These are phyloP conservation scores for Clarias gariepinus DNA, from an alignment of 2,113 vertebrate species.

Conservation along the genomic window DNA sequence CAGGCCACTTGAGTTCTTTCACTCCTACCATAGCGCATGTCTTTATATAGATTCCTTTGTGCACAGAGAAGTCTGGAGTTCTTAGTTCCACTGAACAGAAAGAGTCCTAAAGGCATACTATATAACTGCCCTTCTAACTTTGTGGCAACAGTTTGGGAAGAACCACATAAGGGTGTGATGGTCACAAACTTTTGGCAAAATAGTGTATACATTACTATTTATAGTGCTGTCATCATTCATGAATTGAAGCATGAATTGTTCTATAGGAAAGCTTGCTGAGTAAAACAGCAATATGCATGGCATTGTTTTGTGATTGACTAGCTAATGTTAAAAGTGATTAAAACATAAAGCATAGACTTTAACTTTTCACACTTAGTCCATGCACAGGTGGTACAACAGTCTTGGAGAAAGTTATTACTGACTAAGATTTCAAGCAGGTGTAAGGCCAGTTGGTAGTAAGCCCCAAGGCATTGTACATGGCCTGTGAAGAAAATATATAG, in stretches of 20 bases:
- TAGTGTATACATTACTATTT: background rate
- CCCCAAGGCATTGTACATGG: background rate
- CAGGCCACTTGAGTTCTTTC: background rate
- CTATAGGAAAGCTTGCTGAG: background rate
- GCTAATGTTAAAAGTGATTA: background rate
- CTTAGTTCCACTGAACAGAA: background rate
- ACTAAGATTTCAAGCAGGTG: background rate
- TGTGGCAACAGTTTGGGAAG: background rate
- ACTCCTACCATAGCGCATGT: background rate
- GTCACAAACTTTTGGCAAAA: background rate
- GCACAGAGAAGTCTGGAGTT: background rate
- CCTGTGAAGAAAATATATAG: background rate
- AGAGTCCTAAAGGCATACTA: background rate
- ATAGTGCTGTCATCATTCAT: background rate
- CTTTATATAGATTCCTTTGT: background rate
- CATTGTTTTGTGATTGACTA: background rate
- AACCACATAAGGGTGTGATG: background rate
- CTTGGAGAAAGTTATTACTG: background rate
- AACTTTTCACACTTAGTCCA: background rate
- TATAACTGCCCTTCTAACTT: background rate
- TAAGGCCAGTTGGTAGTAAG: conserved; percentile 5
- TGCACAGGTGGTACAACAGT: background rate
- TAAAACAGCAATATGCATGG: background rate
- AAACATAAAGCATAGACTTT: background rate
- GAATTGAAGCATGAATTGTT: background rate